Percentiles rank a stretch among this genome's conserved stretches.
phyloP scores from a whole-genome alignment of 2,888 invertebrate species.

The Omphaloscelis lunosa region DNA sequence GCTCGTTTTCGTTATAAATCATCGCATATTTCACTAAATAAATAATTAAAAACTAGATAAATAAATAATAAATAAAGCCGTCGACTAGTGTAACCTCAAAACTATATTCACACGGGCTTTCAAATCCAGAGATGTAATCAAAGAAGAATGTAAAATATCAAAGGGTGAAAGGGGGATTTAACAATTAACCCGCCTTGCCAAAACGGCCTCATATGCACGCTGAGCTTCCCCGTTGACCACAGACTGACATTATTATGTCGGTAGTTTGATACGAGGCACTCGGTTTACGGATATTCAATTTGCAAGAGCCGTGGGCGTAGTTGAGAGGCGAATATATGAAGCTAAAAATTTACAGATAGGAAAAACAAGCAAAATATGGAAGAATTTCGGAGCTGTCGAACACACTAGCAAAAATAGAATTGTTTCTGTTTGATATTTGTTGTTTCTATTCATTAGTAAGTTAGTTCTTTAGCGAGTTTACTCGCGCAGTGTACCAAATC shows the following conservation, averaged over 20 bases:
- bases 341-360: background rate
- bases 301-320: background rate
- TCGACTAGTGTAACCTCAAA: too few relatives aligned
- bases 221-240: background rate
- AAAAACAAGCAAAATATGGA: background rate
- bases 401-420: background rate
- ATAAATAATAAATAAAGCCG: too few relatives aligned
- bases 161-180: background rate
- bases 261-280: background rate
- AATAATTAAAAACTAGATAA: too few relatives aligned
- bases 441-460: background rate
- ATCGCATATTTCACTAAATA: too few relatives aligned
- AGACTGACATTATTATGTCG: background rate
- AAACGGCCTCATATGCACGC: background rate
- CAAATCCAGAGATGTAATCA: background rate
- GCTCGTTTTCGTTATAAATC: too few relatives aligned
- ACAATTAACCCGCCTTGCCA: too few relatives aligned
- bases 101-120: background rate
- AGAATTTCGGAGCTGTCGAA: background rate
- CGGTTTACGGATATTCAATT: slow-evolving; percentile 4
- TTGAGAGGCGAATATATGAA: background rate
- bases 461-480: background rate
- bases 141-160: slow-evolving; percentile 2
- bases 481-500: background rate
- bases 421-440: background rate